Base-by-base conservation (phyloP, 2,113 vertebrate genomes). In the Hystrix cristata region DNA sequence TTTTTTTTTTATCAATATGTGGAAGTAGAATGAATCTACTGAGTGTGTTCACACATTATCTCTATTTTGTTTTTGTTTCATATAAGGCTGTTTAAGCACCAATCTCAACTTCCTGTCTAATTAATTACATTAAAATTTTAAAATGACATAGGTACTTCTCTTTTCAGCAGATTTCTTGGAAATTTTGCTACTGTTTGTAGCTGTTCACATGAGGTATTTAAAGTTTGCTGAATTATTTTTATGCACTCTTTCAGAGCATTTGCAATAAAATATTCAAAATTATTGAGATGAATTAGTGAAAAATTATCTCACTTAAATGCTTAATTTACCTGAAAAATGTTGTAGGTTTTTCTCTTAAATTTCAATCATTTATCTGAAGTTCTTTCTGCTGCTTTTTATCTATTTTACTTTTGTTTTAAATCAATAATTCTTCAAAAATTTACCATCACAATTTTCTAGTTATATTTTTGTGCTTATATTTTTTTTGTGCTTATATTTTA, bases 271-370 rank as follows among this genome's bases (percentile, higher is more conserved):
- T 12, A 34, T 78, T 91, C 15, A 71, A 83, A 67, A 67, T 15
- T 91, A 71, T 55, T 92, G 8, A 96, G 12, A 25, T 43, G 51
- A 43, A 69, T 23, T 91, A 83, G 4, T 67, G 27, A 38, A 82
- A 59, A 67, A 91, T 86, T 21, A 21, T 87, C 53, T 67, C 5
- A 62, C 31, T 69, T 21, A 74, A 38, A 7, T 53, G 67, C 31
- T 91, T 69, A 96, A 87, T 74, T 91, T 83, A 62, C 13, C 15
- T 69, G 65, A 67, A 55, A 96, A 91, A 88, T 82, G 19, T 74
- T 3, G 1, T 51, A 69, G 60, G 0, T n/a, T 14, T 69, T 64
- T 14, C 27, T 79, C 18, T 79, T 87, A 69, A 83, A 1, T 62
- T 74, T 71, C 76, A 5, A 11, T 81, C 59, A 46, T 78, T n/a